Evolutionary conservation across 1,140 invertebrate species (phyloP), one percentile per base, ranked within the genome.

Genomic region (Caenorhabditis latens): DNA sequence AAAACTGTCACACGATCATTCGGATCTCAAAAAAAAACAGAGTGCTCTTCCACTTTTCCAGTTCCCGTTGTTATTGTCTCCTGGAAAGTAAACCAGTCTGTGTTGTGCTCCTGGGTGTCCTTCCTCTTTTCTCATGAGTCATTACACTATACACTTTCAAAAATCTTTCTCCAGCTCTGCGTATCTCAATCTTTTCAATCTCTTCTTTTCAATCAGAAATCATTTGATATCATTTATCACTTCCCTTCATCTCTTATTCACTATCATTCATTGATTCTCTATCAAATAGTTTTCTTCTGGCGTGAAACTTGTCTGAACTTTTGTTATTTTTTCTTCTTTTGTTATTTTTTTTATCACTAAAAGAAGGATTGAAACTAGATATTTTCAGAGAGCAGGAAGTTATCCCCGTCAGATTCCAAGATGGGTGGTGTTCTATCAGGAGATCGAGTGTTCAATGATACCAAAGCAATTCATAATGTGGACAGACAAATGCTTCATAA

Each of bases 151-250:
- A 32, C 63, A n/a, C 19, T 53, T 79, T 79, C 71, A 9, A 79
- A 50, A 50, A 32, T 50, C 71, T 21, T 8, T 50, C 46, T 79
- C 8, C 21, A 32, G n/a, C 71, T 79, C 71, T 79, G 71, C 46
- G 67, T 48, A 13, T 53, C 11, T 21, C 4, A 24, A 50, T 50
- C 21, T 50, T 50, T 24, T 4, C 5, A 24, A 14, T 50, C 43
- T 13, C 16, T 79, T n/a, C 4, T 40, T 32, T 53, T n/a, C 71
- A 50, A 79, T 79, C 71, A 48, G 71, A 79, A 46, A 79, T 79
- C 71, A 79, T 9, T 79, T 24, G 71, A 79, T 50, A 79, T 79
- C 71, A 79, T 79, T 79, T 79, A 14, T 79, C 71, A 79, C 71
- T 50, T 79, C 24, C 42, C n/a, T 79, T n/a, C 46, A 43, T 79